Percentiles rank a stretch among this genome's conserved stretches.
Evolutionary conservation across 2,797 vertebrate species (phyloP).

Genomic region (Cryptoblepharus egeriae): DNA sequence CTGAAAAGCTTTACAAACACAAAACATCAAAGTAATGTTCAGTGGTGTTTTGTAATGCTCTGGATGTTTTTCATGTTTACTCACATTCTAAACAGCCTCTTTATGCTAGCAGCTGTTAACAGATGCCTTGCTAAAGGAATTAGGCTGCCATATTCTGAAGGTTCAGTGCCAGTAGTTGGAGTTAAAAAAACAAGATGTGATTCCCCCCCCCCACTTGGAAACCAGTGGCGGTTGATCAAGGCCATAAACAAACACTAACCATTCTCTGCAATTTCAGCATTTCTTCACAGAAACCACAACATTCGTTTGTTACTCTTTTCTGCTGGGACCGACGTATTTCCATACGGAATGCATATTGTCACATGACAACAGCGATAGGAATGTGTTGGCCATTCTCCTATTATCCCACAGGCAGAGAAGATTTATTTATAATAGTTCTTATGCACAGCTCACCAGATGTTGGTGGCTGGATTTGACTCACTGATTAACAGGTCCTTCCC

Average conservation of each 20-base stretch:
- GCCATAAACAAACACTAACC: slow-evolving; percentile 19
- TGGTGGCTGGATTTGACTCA: no score
- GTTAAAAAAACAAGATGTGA: neutral
- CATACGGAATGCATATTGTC: neutral
- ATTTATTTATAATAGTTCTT: no score
- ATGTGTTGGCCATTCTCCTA: slow-evolving; percentile 21
- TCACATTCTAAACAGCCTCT: slow-evolving; percentile 11
- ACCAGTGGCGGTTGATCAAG: slow-evolving; percentile 29
- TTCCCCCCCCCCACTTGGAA: neutral
- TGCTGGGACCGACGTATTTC: neutral
- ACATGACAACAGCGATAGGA: neutral
- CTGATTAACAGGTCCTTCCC: no score
- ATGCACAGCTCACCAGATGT: no score
- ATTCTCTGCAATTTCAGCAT: slow-evolving; percentile 18
- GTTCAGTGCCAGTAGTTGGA: slow-evolving; percentile 23
- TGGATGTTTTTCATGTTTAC: slow-evolving; percentile 40
- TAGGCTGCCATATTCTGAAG: slow-evolving; percentile 10
- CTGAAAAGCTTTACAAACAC: neutral
- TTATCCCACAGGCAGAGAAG: neutral
- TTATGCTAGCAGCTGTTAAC: slow-evolving; percentile 41
- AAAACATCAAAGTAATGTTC: slow-evolving; percentile 31
- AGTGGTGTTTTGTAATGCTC: slow-evolving; percentile 39
- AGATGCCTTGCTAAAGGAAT: slow-evolving; percentile 10
- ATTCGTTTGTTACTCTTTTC: slow-evolving; percentile 22
- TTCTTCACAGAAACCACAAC: slow-evolving; percentile 24